A percentile compares a stretch with the other conserved stretches of the same genome.
Evolutionary conservation across 2,888 invertebrate species (phyloP).

Genomic region (Oscheius sp.): DNA sequence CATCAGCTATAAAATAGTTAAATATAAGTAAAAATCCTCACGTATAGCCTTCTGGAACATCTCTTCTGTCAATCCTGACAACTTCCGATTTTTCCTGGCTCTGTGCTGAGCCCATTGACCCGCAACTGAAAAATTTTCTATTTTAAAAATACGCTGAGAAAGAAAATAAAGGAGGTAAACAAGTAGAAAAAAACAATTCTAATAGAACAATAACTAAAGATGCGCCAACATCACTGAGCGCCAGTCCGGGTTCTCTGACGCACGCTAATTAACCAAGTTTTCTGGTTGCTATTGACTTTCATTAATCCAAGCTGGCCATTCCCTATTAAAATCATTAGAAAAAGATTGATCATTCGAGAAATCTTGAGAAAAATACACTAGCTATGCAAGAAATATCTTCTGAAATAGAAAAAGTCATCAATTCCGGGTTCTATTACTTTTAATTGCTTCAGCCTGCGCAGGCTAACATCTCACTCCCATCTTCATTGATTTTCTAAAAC

Average conservation of each 20-base stretch:
- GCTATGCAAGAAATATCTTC: no score
- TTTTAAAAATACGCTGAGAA: not conserved
- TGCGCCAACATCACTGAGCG: constrained; percentile 10
- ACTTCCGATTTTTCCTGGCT: constrained; percentile 53
- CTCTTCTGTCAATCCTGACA: constrained; percentile 57
- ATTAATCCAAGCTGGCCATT: constrained; percentile 5
- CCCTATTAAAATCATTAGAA: no score
- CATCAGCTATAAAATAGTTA: not conserved
- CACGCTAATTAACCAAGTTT: constrained; percentile 9
- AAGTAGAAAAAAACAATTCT: not conserved
- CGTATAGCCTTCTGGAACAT: constrained; percentile 67
- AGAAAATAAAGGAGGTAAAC: not conserved
- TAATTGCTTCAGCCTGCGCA: not conserved
- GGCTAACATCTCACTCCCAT: not conserved
- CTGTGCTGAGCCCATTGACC: constrained; percentile 53
- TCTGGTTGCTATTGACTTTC: constrained; percentile 22
- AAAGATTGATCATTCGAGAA: not conserved
- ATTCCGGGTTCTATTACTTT: not conserved
- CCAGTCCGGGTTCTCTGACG: not conserved
- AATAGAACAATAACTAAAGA: not conserved
- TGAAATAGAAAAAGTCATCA: not conserved
- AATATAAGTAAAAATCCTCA: constrained; percentile 26
- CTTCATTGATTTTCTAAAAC: not conserved
- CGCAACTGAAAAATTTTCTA: not conserved
- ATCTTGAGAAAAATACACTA: no score